Conservation (phyloP, 2,113 vertebrate genomes). For the Centropus bengalensis region DNA sequence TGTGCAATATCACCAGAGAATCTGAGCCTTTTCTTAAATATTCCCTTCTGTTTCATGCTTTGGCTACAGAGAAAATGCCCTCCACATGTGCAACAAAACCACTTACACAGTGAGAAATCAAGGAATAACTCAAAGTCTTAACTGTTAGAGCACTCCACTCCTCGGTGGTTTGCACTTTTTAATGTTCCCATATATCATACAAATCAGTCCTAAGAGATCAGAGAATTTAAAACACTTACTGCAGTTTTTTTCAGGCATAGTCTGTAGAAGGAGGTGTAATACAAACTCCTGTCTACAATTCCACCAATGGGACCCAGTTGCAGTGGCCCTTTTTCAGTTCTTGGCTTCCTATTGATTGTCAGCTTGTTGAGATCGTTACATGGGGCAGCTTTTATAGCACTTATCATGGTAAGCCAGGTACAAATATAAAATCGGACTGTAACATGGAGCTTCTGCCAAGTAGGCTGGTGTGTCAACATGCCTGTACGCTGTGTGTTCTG, state of each 20-base stretch:
- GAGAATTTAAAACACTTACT: neutral
- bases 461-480: neutral
- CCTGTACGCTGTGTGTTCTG: neutral
- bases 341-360: neutral
- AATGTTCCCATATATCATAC: neutral
- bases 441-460: neutral
- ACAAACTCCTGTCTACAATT: neutral
- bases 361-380: rapidly evolving
- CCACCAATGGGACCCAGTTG: neutral
- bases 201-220: neutral
- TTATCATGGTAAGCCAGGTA: neutral
- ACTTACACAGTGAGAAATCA: neutral
- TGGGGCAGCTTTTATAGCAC: neutral
- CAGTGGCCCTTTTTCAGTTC: neutral
- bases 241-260: neutral
- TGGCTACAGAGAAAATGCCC: neutral
- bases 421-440: neutral
- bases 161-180: neutral
- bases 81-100: neutral
- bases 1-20: neutral
- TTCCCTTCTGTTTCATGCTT: neutral
- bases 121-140: neutral
- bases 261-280: neutral
- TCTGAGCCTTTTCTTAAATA: neutral
- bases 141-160: neutral